Evolutionary conservation across 2,113 vertebrate genomes (phyloP).

Genomic region (Neolamprologus fasciatus): DNA sequence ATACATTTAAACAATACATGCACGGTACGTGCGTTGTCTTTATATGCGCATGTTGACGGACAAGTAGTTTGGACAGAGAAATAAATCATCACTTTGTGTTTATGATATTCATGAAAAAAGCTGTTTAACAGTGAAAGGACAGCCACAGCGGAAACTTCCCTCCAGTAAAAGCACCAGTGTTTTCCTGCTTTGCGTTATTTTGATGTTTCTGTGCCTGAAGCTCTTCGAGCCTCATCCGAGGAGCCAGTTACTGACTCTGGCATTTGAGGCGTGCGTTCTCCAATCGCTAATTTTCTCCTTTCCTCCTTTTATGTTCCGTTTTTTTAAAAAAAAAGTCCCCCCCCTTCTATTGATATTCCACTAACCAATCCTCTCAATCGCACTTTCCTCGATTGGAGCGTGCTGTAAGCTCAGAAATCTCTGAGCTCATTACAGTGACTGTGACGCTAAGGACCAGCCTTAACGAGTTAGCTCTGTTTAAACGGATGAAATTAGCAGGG

Average conservation of each 20-base stretch:
- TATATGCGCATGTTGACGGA: not conserved
- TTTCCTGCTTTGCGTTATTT: conserved; percentile 9
- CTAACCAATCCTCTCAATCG: not conserved
- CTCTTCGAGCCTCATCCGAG: conserved; percentile 1
- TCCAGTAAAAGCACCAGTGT: not conserved
- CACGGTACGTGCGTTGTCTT: not conserved
- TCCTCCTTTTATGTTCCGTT: not conserved
- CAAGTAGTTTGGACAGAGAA: not conserved
- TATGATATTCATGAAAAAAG: not conserved
- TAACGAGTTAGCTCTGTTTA: conserved; percentile 45
- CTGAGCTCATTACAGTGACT: conserved; percentile 45
- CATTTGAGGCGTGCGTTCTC: conserved; percentile 18
- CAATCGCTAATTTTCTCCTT: conserved; percentile 2
- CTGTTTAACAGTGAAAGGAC: not conserved
- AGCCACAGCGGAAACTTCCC: not conserved
- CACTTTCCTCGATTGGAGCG: not conserved
- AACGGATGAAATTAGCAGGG: conserved; percentile 32
- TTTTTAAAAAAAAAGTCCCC: not conserved
- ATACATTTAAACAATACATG: not conserved
- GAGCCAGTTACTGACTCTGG: conserved; percentile 2
- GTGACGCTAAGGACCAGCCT: not conserved
- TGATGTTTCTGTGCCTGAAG: conserved; percentile 27
- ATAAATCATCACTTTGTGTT: not conserved
- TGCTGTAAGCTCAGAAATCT: conserved; percentile 8
- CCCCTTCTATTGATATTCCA: not conserved